A percentile compares a stretch with the other conserved stretches of the same genome.
These are phyloP conservation scores for Protomyctophum bolini DNA, from an alignment of 2,113 vertebrate genomes.

Conservation along the genomic window DNA sequence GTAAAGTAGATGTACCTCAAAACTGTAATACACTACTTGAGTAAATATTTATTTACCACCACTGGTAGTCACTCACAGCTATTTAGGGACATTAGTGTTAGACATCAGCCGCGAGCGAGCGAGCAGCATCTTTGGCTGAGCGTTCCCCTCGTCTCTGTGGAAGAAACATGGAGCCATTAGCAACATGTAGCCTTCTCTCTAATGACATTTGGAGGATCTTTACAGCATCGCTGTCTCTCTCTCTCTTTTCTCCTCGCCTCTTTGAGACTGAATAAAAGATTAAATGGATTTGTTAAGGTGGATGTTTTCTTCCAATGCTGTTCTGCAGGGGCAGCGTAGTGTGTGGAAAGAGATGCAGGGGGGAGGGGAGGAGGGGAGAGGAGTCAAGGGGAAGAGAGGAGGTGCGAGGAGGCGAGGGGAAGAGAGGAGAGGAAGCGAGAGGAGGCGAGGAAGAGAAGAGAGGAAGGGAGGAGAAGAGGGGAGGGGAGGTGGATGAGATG, in stretches of 20 bases:
- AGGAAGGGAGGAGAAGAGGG: neutral
- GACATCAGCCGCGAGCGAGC: neutral
- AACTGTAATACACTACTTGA: too few species aligned
- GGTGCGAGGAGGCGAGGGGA: too few species aligned
- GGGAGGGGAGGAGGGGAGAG: neutral
- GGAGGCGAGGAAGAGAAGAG: neutral
- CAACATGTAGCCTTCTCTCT: neutral
- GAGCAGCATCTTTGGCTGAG: neutral
- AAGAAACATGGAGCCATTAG: slow-evolving; percentile 7
- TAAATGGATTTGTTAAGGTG: neutral
- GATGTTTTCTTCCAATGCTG: neutral
- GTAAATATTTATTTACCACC: too few species aligned
- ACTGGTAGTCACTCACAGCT: slow-evolving; percentile 9
- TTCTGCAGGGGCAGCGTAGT: neutral
- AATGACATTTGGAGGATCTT: slow-evolving; percentile 3
- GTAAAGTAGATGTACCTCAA: too few species aligned
- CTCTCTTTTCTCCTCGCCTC: neutral
- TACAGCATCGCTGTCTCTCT: neutral
- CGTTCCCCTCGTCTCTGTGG: neutral
- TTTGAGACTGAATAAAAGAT: neutral
- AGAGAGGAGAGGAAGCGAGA: slow-evolving; percentile 9
- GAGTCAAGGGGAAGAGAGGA: too few species aligned
- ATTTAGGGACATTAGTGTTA: slow-evolving; percentile 9
- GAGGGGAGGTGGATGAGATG: neutral
- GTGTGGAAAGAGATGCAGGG: neutral